Evolutionary conservation across 2,113 vertebrate species (phyloP).

Genomic region (Aegithalos caudatus): DNA sequence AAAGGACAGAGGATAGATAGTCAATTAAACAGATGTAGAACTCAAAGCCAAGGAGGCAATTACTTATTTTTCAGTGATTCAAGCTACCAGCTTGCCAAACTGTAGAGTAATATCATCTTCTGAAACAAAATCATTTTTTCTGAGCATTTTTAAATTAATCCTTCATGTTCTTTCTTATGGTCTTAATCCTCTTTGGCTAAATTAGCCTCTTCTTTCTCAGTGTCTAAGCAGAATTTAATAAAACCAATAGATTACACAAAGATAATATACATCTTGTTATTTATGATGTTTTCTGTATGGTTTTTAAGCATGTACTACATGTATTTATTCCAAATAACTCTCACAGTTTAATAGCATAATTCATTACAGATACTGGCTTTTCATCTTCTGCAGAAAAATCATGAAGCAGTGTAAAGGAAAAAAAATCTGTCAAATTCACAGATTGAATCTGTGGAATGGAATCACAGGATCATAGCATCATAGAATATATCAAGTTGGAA

Average conservation of each 20-base stretch:
- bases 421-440: background rate
- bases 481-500: background rate
- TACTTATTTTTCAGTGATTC: constrained; percentile 11
- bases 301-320: background rate
- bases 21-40: background rate
- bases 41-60: background rate
- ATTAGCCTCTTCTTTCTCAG: background rate
- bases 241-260: background rate
- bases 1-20: background rate
- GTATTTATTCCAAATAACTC: background rate
- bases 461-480: background rate
- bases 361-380: background rate
- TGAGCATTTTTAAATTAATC: background rate
- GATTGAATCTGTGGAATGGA: background rate
- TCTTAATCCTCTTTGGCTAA: background rate
- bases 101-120: background rate
- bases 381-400: background rate
- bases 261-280: background rate
- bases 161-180: background rate
- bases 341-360: background rate
- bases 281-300: background rate
- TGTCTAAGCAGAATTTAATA: background rate
- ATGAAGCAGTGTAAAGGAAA: background rate
- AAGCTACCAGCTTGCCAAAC: background rate
- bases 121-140: background rate